phyloP scores from a whole-genome alignment of 2,888 invertebrate species.

The Drosophila lacicola region DNA sequence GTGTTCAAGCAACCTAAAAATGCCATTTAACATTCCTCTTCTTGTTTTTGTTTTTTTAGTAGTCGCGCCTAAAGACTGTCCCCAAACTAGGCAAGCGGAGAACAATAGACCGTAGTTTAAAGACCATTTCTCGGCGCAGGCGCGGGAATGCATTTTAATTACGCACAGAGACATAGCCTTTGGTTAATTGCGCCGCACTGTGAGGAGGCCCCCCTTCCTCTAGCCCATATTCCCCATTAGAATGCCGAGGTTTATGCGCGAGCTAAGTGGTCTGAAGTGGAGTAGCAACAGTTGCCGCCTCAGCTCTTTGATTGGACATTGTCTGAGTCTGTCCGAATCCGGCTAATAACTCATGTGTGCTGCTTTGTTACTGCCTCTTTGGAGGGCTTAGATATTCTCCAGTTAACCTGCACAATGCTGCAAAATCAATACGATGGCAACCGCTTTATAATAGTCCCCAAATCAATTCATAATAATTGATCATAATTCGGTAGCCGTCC shows the following conservation, averaged over 20 bases:
- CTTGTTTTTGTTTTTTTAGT: slow-evolving; percentile 57
- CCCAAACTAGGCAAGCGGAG: slow-evolving; percentile 15
- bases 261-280: slow-evolving; percentile 46
- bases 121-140: slow-evolving; percentile 40
- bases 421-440: slow-evolving; percentile 31
- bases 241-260: slow-evolving; percentile 47
- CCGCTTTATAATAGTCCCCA: slow-evolving; percentile 15
- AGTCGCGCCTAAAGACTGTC: slow-evolving; percentile 37
- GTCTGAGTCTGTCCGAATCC: slow-evolving; percentile 29
- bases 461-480: slow-evolving; percentile 66
- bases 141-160: slow-evolving; percentile 69
- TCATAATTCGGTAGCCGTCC: slow-evolving; percentile 75
- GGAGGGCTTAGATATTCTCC: slow-evolving; percentile 7
- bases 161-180: slow-evolving; percentile 73
- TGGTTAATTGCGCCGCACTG: slow-evolving; percentile 52
- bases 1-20: slow-evolving; percentile 56
- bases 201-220: slow-evolving; percentile 2
- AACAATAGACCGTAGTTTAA: slow-evolving; percentile 77
- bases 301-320: slow-evolving; percentile 52
- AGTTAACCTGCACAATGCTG: slow-evolving; percentile 43
- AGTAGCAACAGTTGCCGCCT: slow-evolving; percentile 29
- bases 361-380: neutral
- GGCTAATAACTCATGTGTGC: slow-evolving; percentile 49
- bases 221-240: slow-evolving; percentile 9
- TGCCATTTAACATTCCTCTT: slow-evolving; percentile 69